These are phyloP conservation scores for Melanerpes aurifrons DNA, from an alignment of 2,113 vertebrate species.

Conservation along the genomic window DNA sequence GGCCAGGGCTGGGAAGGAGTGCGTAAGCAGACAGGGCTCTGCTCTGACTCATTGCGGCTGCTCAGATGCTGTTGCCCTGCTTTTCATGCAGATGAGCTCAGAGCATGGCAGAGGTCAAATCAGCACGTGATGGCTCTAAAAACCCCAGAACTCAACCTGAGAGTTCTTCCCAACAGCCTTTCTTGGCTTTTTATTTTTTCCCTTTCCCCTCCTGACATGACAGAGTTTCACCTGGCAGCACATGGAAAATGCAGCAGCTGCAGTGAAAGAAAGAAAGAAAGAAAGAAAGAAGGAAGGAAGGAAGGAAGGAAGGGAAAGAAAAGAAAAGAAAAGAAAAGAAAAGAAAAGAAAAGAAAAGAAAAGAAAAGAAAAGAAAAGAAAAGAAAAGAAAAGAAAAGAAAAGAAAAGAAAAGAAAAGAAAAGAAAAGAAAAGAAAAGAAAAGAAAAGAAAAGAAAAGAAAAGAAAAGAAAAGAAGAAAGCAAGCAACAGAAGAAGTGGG, in stretches of 20 bases:
- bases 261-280: not conserved
- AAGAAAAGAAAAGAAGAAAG: not conserved
- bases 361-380: not conserved
- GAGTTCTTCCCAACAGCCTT: not conserved
- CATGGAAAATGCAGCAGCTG: accelerated
- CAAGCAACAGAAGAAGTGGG: not conserved
- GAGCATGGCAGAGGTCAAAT: constrained; percentile 49
- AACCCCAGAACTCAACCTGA: not conserved
- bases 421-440: not conserved
- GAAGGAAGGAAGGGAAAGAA: too few species aligned
- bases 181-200: not conserved
- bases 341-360: too few species aligned
- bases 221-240: not conserved
- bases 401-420: too few species aligned
- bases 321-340: too few species aligned
- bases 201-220: not conserved
- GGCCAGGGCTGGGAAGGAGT: constrained; percentile 42
- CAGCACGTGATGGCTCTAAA: constrained; percentile 4
- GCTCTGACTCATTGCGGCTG: constrained; percentile 36
- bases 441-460: not conserved
- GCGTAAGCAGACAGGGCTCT: constrained; percentile 25
- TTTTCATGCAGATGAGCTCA: constrained; percentile 46
- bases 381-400: not conserved
- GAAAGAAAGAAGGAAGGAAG: not conserved
- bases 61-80: constrained; percentile 34